These are phyloP conservation scores for Mormyrops boulengeri DNA, from an alignment of 2,797 vertebrate genomes.

Conservation along the genomic window DNA sequence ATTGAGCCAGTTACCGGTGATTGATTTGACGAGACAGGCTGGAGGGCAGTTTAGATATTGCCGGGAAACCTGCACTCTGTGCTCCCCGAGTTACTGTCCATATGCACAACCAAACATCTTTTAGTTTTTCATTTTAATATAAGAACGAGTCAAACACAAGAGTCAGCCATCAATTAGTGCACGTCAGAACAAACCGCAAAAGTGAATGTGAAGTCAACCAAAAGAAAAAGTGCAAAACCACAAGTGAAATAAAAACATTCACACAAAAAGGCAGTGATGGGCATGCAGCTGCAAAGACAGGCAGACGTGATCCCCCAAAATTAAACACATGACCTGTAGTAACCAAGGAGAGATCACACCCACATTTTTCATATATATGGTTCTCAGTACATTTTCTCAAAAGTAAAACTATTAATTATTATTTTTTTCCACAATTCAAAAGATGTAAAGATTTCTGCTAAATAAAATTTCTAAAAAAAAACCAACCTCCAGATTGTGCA, in stretches of 20 bases:
- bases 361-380: not conserved
- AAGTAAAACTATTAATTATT: not conserved
- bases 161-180: not conserved
- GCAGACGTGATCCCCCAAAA: not conserved
- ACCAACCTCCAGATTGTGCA: not conserved
- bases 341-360: not conserved
- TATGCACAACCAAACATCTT: not conserved
- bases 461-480: not conserved
- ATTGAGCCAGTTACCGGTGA: not conserved
- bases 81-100: not conserved
- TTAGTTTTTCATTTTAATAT: slow-evolving; percentile 1
- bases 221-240: not conserved
- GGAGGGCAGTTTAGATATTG: not conserved
- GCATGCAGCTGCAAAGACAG: not conserved
- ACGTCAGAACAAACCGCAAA: not conserved
- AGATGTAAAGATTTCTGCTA: not conserved
- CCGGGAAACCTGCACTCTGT: not conserved
- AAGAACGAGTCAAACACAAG: not conserved
- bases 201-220: not conserved
- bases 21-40: not conserved
- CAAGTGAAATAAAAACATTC: not conserved
- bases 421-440: not conserved
- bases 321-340: not conserved
- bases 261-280: not conserved
- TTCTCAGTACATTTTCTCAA: not conserved